Evolutionary conservation across 2,888 invertebrate species (phyloP).

Genomic region (Cyclophora punctaria): DNA sequence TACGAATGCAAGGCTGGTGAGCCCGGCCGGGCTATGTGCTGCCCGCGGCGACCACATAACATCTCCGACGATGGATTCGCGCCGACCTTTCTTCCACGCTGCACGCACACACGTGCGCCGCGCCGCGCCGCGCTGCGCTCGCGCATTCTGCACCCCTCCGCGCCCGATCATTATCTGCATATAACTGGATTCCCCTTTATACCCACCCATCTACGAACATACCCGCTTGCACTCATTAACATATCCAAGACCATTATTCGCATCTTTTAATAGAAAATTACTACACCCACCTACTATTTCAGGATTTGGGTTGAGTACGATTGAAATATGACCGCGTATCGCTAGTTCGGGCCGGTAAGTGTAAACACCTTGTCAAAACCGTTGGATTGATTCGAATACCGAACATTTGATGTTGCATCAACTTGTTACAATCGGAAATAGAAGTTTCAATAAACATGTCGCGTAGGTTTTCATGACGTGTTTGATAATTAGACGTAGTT

Average conservation of each 20-base stretch:
- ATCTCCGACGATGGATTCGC: conserved; percentile 65
- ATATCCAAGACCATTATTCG: conserved; percentile 19
- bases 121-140: conserved; percentile 5
- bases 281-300: conserved; percentile 43
- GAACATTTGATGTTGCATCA: conserved; percentile 44
- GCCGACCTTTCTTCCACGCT: conserved; percentile 61
- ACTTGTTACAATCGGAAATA: conserved; percentile 37
- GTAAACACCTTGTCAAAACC: conserved; percentile 44
- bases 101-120: conserved; percentile 14
- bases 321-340: conserved; percentile 36
- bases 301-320: conserved; percentile 43
- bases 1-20: conserved; percentile 71
- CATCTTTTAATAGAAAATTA: conserved; percentile 42
- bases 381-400: conserved; percentile 35
- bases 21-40: conserved; percentile 59
- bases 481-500: conserved; percentile 16
- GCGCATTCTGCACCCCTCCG: conserved; percentile 2
- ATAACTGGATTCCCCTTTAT: conserved; percentile 59
- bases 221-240: conserved; percentile 28
- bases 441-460: conserved; percentile 42
- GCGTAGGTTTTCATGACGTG: conserved; percentile 22
- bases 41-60: conserved; percentile 63
- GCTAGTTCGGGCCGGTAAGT: conserved; percentile 26
- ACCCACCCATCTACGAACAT: conserved; percentile 46
- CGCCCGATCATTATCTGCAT: conserved; percentile 55